Conservation (phyloP, 2,797 vertebrate genomes). For the Dromococcyx pavoninus region DNA sequence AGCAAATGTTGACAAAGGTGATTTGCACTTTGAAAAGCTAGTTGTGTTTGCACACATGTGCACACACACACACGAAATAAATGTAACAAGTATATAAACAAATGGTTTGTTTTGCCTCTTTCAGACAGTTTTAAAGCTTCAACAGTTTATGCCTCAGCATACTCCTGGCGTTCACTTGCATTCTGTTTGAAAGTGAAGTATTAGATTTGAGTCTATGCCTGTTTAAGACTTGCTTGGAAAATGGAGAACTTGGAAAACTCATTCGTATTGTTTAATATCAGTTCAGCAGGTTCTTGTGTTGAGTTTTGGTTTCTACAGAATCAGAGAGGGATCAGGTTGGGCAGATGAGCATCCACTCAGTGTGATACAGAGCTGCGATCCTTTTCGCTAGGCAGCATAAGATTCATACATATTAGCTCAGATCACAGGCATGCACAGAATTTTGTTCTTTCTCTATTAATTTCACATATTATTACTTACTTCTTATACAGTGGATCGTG, state of each 20-base stretch:
- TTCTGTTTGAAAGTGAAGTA: neutral
- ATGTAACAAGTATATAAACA: neutral
- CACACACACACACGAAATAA: neutral
- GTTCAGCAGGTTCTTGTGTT: neutral
- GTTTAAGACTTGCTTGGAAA: neutral
- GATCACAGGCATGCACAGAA: neutral
- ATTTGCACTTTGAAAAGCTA: neutral
- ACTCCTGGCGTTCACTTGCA: neutral
- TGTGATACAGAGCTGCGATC: neutral
- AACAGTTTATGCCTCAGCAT: neutral
- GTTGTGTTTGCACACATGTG: neutral
- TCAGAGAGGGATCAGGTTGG: neutral
- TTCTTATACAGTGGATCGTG: neutral
- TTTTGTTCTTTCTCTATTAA: neutral
- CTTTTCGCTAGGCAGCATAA: neutral
- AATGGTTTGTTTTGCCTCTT: neutral
- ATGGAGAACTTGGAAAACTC: neutral
- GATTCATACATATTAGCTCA: neutral
- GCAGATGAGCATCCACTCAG: neutral
- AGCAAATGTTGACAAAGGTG: neutral
- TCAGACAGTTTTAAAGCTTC: neutral
- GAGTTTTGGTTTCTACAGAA: neutral
- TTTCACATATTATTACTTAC: neutral
- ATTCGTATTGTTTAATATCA: neutral
- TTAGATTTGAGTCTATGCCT: neutral